Percentiles rank a stretch among this genome's conserved stretches.
Conservation (phyloP, 2,797 vertebrate genomes). For the Leptoclinus maculatus region DNA sequence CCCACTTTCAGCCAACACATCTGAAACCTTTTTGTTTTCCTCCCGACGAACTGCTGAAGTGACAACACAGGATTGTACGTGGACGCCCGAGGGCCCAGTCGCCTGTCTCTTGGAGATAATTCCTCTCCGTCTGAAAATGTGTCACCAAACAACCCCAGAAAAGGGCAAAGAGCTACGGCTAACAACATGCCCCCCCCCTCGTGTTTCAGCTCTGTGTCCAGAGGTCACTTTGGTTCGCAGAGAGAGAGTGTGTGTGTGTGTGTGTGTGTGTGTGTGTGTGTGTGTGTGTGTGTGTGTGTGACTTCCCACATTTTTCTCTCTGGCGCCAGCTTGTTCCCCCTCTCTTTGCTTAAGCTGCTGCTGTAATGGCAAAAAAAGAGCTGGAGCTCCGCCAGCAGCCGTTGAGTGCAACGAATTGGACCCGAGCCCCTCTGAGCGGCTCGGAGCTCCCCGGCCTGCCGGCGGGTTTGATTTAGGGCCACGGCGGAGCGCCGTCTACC, state of each 20-base stretch:
- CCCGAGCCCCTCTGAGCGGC: not conserved
- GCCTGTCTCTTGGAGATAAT: conserved; percentile 40
- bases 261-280: no score
- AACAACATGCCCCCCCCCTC: not conserved
- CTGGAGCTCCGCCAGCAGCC: conserved; percentile 41
- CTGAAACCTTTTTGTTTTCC: conserved; percentile 29
- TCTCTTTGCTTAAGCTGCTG: conserved; percentile 27
- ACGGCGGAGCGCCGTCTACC: conserved; percentile 2
- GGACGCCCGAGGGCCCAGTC: conserved; percentile 11
- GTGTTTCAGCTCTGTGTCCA: not conserved
- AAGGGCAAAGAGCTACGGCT: not conserved
- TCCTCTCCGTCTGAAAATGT: conserved; percentile 21
- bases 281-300: not conserved
- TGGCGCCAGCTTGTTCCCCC: conserved; percentile 12
- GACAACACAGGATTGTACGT: conserved; percentile 21
- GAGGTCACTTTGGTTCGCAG: conserved; percentile 13
- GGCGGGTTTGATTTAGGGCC: conserved; percentile 16
- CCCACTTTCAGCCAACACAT: conserved; percentile 3
- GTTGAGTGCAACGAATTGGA: conserved; percentile 2
- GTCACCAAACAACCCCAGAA: not conserved
- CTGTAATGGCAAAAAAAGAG: conserved; percentile 1
- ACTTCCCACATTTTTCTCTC: conserved; percentile 11
- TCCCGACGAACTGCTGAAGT: conserved; percentile 3
- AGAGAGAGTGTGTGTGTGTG: no score
- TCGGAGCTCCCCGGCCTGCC: not conserved